A percentile compares a stretch with the other conserved stretches of the same genome.
Conservation (phyloP, 2,797 vertebrate genomes). For the Semaprochilodus insignis region DNA sequence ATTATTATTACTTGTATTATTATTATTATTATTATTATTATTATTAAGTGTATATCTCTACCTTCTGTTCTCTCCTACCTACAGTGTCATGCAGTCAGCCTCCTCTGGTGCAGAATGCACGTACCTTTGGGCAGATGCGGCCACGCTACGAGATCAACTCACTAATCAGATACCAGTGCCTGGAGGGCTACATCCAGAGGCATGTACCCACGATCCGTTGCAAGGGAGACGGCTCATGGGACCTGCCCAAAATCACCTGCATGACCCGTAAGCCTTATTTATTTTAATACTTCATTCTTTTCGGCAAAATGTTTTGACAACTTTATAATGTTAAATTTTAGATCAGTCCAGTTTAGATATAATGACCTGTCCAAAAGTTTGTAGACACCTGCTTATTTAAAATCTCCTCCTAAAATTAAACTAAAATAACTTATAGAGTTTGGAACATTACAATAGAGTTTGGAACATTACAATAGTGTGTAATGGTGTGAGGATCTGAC, state of each 20-base stretch:
- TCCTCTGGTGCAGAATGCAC: slow-evolving; percentile 93
- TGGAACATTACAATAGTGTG: no score
- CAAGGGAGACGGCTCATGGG: slow-evolving; percentile 91
- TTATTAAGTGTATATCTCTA: background rate
- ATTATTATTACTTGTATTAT: background rate
- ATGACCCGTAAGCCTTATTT: slow-evolving; percentile 88
- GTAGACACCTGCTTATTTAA: background rate
- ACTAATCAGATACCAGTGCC: slow-evolving; percentile 95
- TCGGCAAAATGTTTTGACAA: no score
- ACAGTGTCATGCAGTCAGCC: slow-evolving; percentile 94
- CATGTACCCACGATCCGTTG: slow-evolving; percentile 94
- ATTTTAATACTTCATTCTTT: no score
- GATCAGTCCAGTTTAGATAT: no score
- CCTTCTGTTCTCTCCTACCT: slow-evolving; percentile 19
- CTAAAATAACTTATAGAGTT: no score
- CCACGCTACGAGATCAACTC: slow-evolving; percentile 95
- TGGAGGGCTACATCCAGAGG: slow-evolving; percentile 92
- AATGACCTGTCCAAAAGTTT: background rate
- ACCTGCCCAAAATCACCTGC: slow-evolving; percentile 93
- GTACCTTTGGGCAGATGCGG: slow-evolving; percentile 88
- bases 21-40: no score
- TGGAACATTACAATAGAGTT: no score
- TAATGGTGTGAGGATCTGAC: no score
- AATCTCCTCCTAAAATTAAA: background rate
- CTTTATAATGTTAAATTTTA: no score